These are phyloP conservation scores for Etheostoma spectabile DNA, from an alignment of 2,113 vertebrate species.

Conservation along the genomic window DNA sequence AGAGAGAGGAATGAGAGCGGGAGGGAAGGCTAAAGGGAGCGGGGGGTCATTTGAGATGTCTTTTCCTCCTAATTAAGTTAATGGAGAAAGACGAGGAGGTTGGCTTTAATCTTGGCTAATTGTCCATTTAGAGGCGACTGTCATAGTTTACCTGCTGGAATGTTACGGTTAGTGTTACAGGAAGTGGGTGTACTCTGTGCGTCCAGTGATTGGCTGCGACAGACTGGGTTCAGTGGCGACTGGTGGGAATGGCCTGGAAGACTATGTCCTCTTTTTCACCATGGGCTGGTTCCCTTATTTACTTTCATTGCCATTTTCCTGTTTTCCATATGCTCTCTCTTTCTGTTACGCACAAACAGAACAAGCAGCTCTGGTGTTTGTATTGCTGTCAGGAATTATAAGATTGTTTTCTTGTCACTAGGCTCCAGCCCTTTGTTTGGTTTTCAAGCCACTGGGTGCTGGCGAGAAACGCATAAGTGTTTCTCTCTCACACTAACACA, in stretches of 20 bases:
- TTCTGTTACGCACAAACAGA: conserved; percentile 19
- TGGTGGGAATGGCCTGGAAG: conserved; percentile 40
- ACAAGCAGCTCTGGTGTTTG: conserved; percentile 57
- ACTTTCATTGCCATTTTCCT: conserved; percentile 1
- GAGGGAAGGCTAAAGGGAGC: conserved; percentile 27
- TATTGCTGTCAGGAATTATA: conserved; percentile 51
- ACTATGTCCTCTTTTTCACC: conserved; percentile 30
- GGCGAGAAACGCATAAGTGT: conserved; percentile 61
- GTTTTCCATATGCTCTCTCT: neutral
- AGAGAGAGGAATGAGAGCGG: conserved; percentile 39
- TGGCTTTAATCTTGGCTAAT: conserved; percentile 83
- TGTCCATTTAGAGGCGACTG: conserved; percentile 80
- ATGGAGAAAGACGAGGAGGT: conserved; percentile 78
- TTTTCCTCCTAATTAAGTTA: conserved; percentile 80
- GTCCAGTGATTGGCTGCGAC: conserved; percentile 62
- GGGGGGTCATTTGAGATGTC: conserved; percentile 75
- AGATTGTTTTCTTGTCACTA: conserved; percentile 61
- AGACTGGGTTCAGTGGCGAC: conserved; percentile 33
- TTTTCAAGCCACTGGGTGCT: conserved; percentile 68
- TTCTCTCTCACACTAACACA: conserved; percentile 27
- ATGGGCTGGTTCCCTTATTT: conserved; percentile 16
- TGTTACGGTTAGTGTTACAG: conserved; percentile 77
- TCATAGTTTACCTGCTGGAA: conserved; percentile 80
- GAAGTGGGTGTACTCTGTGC: conserved; percentile 54
- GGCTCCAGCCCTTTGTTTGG: conserved; percentile 66